Percentiles rank a stretch among this genome's conserved stretches.
Conservation (phyloP, 1,140 invertebrate genomes). For the Colletes latitarsis region DNA sequence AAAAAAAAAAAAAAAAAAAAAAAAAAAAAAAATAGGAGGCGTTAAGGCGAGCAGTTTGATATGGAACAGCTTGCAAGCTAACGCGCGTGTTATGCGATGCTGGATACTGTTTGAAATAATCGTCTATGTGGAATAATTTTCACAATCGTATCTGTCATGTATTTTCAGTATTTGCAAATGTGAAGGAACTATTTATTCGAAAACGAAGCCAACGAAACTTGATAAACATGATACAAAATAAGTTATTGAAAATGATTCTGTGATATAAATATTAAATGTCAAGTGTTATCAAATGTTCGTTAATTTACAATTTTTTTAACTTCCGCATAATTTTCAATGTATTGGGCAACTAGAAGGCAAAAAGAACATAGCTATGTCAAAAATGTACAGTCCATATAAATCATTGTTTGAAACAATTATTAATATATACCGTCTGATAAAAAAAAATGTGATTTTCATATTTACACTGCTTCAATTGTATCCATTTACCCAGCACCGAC, state of each 20-base stretch:
- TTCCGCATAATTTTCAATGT: too few species aligned
- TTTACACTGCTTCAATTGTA: neutral
- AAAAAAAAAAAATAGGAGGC: too few species aligned
- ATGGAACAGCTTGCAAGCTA: neutral
- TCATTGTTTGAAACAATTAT: neutral
- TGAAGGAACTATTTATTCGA: neutral
- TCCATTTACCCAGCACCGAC: constrained; percentile 33
- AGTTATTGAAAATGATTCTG: too few species aligned
- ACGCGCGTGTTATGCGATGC: constrained; percentile 8
- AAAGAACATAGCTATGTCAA: too few species aligned
- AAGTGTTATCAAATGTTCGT: too few species aligned
- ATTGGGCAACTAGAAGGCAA: too few species aligned
- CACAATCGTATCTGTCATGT: neutral
- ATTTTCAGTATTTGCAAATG: neutral
- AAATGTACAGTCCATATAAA: neutral
- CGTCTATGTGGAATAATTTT: neutral
- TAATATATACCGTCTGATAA: neutral
- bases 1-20: neutral
- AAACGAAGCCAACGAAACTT: neutral
- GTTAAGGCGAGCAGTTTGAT: neutral
- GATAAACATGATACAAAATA: neutral
- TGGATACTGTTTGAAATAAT: constrained; percentile 1
- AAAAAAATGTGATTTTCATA: neutral
- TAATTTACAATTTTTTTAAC: too few species aligned
- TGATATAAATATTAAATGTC: neutral